These are phyloP conservation scores for Uloborus plumipes DNA, from an alignment of 2,888 invertebrate genomes.

Conservation along the genomic window DNA sequence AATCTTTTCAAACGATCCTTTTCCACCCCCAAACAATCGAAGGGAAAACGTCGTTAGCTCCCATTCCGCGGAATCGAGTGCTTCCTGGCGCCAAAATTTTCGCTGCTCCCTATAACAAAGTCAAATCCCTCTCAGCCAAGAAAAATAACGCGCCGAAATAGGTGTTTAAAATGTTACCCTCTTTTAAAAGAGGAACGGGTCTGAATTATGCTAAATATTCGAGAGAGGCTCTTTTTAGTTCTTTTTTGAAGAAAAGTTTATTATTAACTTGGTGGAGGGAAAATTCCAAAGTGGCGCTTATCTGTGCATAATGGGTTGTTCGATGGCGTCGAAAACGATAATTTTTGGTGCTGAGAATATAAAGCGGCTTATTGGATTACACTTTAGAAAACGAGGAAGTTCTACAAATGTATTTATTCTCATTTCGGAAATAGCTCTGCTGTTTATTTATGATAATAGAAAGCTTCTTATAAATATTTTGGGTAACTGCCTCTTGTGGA, in stretches of 20 bases:
- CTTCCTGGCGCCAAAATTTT: conserved; percentile 23
- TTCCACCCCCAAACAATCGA: conserved; percentile 1
- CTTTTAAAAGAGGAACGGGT: conserved; percentile 42
- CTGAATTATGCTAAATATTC: conserved; percentile 57
- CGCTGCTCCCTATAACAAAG: conserved; percentile 23
- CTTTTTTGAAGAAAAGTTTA: conserved; percentile 16
- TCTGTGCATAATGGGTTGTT: conserved; percentile 36
- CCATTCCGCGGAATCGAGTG: conserved; percentile 6
- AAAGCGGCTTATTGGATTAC: conserved; percentile 24
- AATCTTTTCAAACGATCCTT: conserved; percentile 41
- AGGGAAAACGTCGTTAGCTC: too few relatives aligned
- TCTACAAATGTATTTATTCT: too few relatives aligned
- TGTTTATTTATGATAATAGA: conserved; percentile 31
- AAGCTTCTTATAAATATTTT: too few relatives aligned
- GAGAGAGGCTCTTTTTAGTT: conserved; percentile 23
- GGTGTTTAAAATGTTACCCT: conserved; percentile 14
- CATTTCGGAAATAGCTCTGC: conserved; percentile 45
- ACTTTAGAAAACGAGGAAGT: not conserved
- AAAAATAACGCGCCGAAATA: conserved; percentile 8
- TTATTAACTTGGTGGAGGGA: conserved; percentile 8
- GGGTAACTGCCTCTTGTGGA: not conserved
- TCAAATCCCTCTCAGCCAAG: conserved; percentile 12
- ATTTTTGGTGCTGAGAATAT: not conserved
- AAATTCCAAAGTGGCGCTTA: conserved; percentile 28
- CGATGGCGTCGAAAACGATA: conserved; percentile 22